These are phyloP conservation scores for Anastatus disparis DNA, from an alignment of 1,140 invertebrate genomes.

Conservation along the genomic window DNA sequence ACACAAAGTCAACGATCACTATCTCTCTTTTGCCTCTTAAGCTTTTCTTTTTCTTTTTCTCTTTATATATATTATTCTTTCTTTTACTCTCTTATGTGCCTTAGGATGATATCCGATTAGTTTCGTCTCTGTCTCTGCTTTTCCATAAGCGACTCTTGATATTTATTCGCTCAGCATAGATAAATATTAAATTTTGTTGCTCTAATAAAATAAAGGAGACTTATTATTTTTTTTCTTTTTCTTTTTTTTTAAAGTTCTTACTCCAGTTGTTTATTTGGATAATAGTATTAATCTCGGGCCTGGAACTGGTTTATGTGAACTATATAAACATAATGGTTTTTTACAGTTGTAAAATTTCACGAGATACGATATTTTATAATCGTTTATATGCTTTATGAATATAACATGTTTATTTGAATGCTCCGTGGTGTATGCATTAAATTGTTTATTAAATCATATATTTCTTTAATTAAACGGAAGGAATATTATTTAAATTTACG, in stretches of 20 bases:
- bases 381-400: background rate
- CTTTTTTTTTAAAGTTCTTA: background rate
- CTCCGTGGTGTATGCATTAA: too few relatives aligned
- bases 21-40: background rate
- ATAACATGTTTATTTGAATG: too few relatives aligned
- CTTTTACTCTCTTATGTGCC: background rate
- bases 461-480: too few relatives aligned
- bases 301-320: constrained; percentile 15
- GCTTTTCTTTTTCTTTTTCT: background rate
- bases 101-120: constrained; percentile 15
- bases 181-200: constrained; percentile 35
- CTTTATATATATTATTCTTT: background rate
- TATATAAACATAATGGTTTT: constrained; percentile 4
- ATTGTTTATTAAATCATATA: too few relatives aligned
- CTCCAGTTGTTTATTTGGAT: constrained; percentile 3
- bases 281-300: constrained; percentile 18
- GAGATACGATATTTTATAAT: background rate
- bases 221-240: background rate
- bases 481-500: too few relatives aligned
- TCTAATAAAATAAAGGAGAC: constrained; percentile 18
- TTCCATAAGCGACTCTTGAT: background rate
- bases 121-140: constrained; percentile 6
- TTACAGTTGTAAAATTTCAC: constrained; percentile 13
- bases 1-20: constrained; percentile 33
- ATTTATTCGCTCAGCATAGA: background rate